These are phyloP conservation scores for Epinephelus fuscoguttatus DNA, from an alignment of 2,113 vertebrate species.

Conservation along the genomic window DNA sequence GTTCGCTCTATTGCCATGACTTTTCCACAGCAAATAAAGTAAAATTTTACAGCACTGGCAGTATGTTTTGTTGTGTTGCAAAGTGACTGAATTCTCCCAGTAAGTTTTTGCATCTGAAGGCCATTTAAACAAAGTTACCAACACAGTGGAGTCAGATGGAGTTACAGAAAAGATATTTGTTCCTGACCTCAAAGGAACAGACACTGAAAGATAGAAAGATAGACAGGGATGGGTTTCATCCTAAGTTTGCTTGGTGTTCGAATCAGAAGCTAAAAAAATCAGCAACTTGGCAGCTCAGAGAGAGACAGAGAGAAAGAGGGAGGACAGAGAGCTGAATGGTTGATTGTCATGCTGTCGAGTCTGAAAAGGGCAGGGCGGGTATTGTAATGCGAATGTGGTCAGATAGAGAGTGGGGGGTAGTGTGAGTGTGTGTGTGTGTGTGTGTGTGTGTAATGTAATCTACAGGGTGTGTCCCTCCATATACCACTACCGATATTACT, in stretches of 20 bases:
- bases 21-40: not conserved
- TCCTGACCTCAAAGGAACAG: not conserved
- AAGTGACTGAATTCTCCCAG: not conserved
- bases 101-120: not conserved
- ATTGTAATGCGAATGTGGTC: conserved; percentile 82
- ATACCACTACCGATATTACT: conserved; percentile 20
- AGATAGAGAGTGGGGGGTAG: conserved; percentile 61
- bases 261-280: conserved; percentile 32
- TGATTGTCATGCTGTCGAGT: conserved; percentile 78
- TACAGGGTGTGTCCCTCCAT: conserved; percentile 63
- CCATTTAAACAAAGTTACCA: not conserved
- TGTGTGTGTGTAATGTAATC: conserved; percentile 60
- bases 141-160: not conserved
- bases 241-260: conserved; percentile 30
- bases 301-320: conserved; percentile 6
- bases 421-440: conserved; percentile 46
- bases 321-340: conserved; percentile 66
- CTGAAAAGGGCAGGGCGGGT: conserved; percentile 80
- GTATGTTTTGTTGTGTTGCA: not conserved
- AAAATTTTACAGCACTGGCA: not conserved
- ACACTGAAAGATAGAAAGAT: not conserved
- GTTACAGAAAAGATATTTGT: conserved; percentile 17
- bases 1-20: not conserved
- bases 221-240: not conserved
- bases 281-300: conserved; percentile 41